Conservation (phyloP, 2,888 invertebrate genomes). For the Ormyrus rosae region DNA sequence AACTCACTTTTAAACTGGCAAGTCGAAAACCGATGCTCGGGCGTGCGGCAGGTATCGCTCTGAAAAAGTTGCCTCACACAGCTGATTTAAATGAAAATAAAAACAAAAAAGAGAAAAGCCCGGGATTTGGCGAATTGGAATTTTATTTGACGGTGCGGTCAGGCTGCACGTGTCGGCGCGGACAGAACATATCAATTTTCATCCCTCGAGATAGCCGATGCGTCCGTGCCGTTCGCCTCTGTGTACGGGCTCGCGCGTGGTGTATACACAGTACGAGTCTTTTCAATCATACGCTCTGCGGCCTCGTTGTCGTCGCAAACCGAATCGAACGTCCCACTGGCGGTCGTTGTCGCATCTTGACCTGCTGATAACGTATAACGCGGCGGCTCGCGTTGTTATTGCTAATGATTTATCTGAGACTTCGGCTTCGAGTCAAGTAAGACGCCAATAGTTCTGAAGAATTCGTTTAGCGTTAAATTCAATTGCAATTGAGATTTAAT, state of each 20-base stretch:
- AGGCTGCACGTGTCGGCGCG: not conserved
- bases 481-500: too few relatives aligned
- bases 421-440: too few relatives aligned
- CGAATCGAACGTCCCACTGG: not conserved
- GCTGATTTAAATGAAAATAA: not conserved
- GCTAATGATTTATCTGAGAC: too few relatives aligned
- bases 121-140: not conserved
- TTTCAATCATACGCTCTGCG: slow-evolving; percentile 24
- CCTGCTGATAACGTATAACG: too few relatives aligned
- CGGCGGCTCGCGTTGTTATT: too few relatives aligned
- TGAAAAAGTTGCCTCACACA: not conserved
- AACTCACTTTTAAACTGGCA: not conserved
- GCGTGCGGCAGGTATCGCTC: not conserved
- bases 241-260: not conserved
- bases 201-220: not conserved
- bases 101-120: not conserved
- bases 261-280: not conserved
- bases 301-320: not conserved
- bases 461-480: too few relatives aligned
- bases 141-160: slow-evolving; percentile 6
- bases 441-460: too few relatives aligned
- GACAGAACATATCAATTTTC: slow-evolving; percentile 39
- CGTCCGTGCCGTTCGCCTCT: not conserved
- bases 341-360: too few relatives aligned
- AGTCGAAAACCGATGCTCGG: not conserved